phyloP scores from a whole-genome alignment of 2,113 vertebrate genomes.

The Melanocharis versteri region DNA sequence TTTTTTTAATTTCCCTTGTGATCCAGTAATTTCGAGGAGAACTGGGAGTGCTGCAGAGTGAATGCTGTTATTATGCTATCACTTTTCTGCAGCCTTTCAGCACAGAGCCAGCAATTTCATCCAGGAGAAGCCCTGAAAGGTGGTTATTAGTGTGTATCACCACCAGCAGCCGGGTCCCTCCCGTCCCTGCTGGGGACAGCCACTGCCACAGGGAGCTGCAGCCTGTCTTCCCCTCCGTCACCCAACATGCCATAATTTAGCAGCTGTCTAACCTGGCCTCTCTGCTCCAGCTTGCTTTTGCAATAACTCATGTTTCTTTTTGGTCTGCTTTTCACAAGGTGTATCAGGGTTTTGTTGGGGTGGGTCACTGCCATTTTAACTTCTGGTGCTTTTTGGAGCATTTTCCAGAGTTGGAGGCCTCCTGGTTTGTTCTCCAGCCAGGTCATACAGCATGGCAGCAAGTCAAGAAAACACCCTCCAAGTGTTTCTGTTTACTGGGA shows the following conservation, averaged over 20 bases:
- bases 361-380: neutral
- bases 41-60: slow-evolving; percentile 24
- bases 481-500: neutral
- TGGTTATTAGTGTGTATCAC: slow-evolving; percentile 16
- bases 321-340: neutral
- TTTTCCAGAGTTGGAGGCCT: neutral
- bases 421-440: accelerated
- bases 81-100: slow-evolving; percentile 61
- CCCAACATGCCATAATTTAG: neutral
- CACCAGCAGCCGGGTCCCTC: neutral
- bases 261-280: neutral
- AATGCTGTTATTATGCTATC: slow-evolving; percentile 74
- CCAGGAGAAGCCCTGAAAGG: neutral
- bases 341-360: neutral
- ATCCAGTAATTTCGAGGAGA: slow-evolving; percentile 64
- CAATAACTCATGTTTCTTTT: neutral
- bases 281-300: neutral
- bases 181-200: neutral
- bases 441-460: neutral
- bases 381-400: neutral
- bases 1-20: slow-evolving; percentile 73
- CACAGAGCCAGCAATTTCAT: slow-evolving; percentile 69
- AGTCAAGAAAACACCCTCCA: neutral
- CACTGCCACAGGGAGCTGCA: neutral
- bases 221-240: neutral